Conservation (phyloP, 2,797 vertebrate genomes). For the Otolemur crassicaudatus region DNA sequence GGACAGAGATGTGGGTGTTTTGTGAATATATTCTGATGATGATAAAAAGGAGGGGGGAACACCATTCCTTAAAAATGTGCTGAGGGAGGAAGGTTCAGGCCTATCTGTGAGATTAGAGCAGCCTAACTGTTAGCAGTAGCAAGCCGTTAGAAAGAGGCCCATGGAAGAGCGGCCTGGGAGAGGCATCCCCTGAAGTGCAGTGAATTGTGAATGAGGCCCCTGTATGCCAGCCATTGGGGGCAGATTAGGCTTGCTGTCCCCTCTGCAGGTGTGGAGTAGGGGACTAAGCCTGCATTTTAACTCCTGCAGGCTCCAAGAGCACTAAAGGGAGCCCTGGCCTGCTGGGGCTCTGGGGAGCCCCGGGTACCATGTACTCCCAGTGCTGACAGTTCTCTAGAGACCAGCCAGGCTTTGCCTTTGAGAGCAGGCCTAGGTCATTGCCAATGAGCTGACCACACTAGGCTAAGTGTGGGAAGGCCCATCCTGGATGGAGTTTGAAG, state of each 20-base stretch:
- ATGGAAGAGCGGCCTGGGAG: constrained; percentile 50
- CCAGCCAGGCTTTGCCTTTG: constrained; percentile 4
- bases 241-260: constrained; percentile 58
- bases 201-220: constrained; percentile 82
- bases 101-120: constrained; percentile 74
- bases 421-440: constrained; percentile 45
- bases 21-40: constrained; percentile 83
- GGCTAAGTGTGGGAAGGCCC: constrained; percentile 41
- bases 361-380: neutral
- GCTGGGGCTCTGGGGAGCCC: neutral
- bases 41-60: constrained; percentile 55
- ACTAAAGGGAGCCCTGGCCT: neutral
- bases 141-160: constrained; percentile 62
- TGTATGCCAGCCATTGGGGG: constrained; percentile 71
- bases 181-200: constrained; percentile 66
- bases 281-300: constrained; percentile 74
- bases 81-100: constrained; percentile 72
- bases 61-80: constrained; percentile 81
- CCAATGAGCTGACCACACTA: constrained; percentile 37
- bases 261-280: constrained; percentile 73
- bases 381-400: constrained; percentile 56
- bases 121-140: constrained; percentile 59
- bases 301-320: constrained; percentile 20
- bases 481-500: constrained; percentile 18
- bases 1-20: constrained; percentile 84